Evolutionary conservation across 64 coral and sea anemone species (phyloP), one percentile per base, ranked within the genome.

Genomic region (Catalaphyllia jardinei): DNA sequence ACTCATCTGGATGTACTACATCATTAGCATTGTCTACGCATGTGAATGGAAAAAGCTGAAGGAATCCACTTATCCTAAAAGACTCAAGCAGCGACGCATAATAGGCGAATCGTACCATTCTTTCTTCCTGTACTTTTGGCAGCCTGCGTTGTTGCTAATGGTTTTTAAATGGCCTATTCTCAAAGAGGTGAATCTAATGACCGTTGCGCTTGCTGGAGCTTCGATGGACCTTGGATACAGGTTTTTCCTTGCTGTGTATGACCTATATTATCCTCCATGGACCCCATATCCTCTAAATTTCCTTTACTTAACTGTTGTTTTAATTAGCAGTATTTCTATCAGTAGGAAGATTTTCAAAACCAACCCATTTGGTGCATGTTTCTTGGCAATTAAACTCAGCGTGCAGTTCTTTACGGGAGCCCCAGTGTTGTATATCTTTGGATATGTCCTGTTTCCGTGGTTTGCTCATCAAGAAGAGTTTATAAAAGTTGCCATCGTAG

Each of bases 81-180:
- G 39, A 24, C 38, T 38, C 5, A 85, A 71, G 60, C 20, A 61
- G 20, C 59, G 18, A 22, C 81, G 81, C 4, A 51, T 85, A 13
- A 49, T 71, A 17, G 59, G 81, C 9, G 17, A 85, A 50, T 63
- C 81, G 10, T 85, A 67, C 42, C 80, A 39, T 15, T 19, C 38
- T 9, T 67, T 67, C 6, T 10, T 38, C 20, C 31, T 85, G 13
- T 63, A 85, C 18, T 67, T 85, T 25, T 85, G 81, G 81, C 81
- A 85, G 59, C 64, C 64, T 6, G 30, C 42, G 27, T 12, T 85
- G 60, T 12, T 85, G 81, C 28, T 28, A 14, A 67, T 71, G 60
- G 64, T 85, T 11, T 85, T 85, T 61, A 85, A 35, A 67, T 85
- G 81, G 81, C 7, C 57, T 17, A n/a, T 85, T 22, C 29, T 85